Conservation (phyloP, 2,113 vertebrate species). For the Henicopernis longicauda region DNA sequence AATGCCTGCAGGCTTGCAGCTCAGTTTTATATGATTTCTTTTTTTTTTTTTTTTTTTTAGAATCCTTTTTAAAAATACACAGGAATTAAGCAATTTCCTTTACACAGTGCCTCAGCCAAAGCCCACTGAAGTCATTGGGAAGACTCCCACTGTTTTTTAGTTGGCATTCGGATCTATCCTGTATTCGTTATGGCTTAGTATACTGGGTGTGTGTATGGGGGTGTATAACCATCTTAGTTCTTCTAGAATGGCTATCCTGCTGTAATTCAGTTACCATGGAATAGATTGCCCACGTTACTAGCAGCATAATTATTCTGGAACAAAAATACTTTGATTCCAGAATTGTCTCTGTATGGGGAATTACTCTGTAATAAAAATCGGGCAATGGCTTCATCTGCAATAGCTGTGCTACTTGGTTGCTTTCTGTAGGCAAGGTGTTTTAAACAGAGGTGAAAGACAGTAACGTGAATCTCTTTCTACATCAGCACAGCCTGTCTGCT, state of each 20-base stretch:
- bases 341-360: neutral
- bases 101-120: slow-evolving; percentile 2
- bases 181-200: neutral
- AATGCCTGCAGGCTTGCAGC: neutral
- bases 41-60: neutral
- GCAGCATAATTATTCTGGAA: neutral
- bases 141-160: slow-evolving; percentile 20
- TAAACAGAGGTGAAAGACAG: neutral
- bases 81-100: slow-evolving; percentile 41
- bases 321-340: neutral
- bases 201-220: neutral
- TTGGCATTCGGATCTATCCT: neutral
- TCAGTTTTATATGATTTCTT: neutral
- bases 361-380: neutral
- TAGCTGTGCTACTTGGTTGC: neutral
- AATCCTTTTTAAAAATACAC: slow-evolving; percentile 36
- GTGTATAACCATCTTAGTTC: neutral
- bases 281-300: neutral
- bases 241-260: neutral
- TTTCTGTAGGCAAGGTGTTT: neutral
- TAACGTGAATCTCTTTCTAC: neutral
- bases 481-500: neutral
- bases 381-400: neutral
- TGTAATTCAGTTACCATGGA: neutral
- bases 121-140: slow-evolving; percentile 32